phyloP scores from a whole-genome alignment of 2,888 invertebrate species.

The Platycheirus albimanus region DNA sequence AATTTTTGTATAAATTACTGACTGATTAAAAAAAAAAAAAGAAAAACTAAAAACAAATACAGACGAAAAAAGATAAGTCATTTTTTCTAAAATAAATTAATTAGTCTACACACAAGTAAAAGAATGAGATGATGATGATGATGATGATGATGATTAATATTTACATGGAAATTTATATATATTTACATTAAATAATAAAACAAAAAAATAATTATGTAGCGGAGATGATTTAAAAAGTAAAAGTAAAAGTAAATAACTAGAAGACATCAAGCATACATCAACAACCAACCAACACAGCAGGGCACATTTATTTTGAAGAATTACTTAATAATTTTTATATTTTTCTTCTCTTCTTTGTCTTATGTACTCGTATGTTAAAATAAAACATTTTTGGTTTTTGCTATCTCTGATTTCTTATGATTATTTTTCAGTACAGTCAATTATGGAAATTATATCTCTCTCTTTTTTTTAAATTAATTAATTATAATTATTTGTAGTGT shows the following conservation, averaged over 20 bases:
- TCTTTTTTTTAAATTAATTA: too few relatives aligned
- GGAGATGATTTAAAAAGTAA: conserved; percentile 55
- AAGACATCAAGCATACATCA: conserved; percentile 41
- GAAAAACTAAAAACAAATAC: too few relatives aligned
- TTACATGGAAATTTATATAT: conserved; percentile 68
- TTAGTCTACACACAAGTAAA: conserved; percentile 46
- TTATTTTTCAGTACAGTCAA: conserved; percentile 67
- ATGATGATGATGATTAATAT: too few relatives aligned
- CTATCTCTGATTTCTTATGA: conserved; percentile 31
- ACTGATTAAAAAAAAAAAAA: conserved; percentile 59
- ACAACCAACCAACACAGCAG: conserved; percentile 50
- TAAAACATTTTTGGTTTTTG: conserved; percentile 34
- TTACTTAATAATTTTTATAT: conserved; percentile 51
- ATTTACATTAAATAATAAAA: conserved; percentile 70
- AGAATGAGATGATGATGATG: conserved; percentile 49
- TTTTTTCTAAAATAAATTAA: conserved; percentile 40
- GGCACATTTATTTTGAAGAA: conserved; percentile 51
- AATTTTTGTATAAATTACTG: conserved; percentile 57
- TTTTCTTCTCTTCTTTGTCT: conserved; percentile 32
- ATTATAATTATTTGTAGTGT: conserved; percentile 74
- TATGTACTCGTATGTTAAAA: conserved; percentile 22
- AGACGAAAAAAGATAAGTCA: conserved; percentile 50
- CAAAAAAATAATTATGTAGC: conserved; percentile 58
- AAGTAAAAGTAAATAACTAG: conserved; percentile 51
- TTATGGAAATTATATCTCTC: conserved; percentile 65